These are phyloP conservation scores for Pteromalus puparum DNA, from an alignment of 1,140 invertebrate genomes.

Conservation along the genomic window DNA sequence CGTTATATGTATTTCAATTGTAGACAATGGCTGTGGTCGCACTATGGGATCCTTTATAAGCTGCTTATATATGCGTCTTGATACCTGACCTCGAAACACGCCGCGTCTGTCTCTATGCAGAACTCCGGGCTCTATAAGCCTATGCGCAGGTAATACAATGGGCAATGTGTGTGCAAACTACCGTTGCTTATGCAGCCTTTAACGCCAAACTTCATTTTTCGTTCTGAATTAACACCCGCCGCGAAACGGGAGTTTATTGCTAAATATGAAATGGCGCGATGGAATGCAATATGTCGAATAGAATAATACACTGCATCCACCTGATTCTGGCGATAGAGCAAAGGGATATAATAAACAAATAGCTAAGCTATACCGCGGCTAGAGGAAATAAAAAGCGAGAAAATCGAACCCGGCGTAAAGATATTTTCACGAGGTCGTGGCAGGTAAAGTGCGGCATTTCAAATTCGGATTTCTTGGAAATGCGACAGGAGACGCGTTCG, in stretches of 20 bases:
- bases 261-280: too few species aligned
- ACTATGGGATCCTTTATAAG: not conserved
- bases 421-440: constrained; percentile 44
- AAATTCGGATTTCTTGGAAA: constrained; percentile 44
- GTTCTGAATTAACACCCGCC: too few species aligned
- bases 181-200: too few species aligned
- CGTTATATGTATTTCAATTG: not conserved
- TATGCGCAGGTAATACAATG: not conserved
- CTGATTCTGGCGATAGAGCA: not conserved
- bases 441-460: constrained; percentile 48
- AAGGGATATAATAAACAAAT: not conserved
- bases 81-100: too few species aligned
- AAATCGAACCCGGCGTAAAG: constrained; percentile 44
- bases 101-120: too few species aligned
- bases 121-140: not conserved
- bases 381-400: constrained; percentile 20
- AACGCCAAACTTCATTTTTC: too few species aligned
- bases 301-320: too few species aligned
- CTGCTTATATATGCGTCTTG: not conserved
- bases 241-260: too few species aligned
- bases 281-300: too few species aligned
- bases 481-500: constrained; percentile 32
- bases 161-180: not conserved
- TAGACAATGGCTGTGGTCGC: not conserved
- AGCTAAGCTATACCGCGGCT: not conserved